Evolutionary conservation across 2,113 vertebrate genomes (phyloP), one percentile per base, ranked within the genome.

Genomic region (Leptodactylus fuscus): DNA sequence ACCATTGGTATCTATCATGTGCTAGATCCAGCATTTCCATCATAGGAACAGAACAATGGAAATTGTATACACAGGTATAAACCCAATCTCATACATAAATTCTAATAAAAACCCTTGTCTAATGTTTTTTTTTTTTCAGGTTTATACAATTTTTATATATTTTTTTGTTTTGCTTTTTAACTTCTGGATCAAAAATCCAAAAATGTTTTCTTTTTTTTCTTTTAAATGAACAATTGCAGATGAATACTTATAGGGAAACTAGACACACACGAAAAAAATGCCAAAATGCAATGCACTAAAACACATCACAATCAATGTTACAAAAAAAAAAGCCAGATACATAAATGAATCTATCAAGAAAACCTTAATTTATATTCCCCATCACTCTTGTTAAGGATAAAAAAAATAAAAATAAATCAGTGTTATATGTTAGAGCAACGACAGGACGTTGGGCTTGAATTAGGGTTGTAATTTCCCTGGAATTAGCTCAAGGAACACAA

Each of bases 401-500:
- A 41, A 53, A 53, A 49, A 29, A 67, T 13, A 65, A 81, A 36
- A 53, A 53, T 83, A 36, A 53, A 53, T 83, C 22, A 29, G 48
- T 55, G 55, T 62, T 44, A 79, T 38, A 70, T 38, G 73, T 73
- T 12, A 81, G 53, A 80, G 22, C 1, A 34, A 22, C 11, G 44
- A 48, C 67, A 81, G 48, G 65, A 81, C 38, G 22, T 10, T 60
- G 65, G 62, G 62, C 65, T 32, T 80, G 65, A 32, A 29, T 58
- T 70, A 80, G 51, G 83, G 76, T 81, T 81, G 10, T 73, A 71
- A 81, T 86, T 81, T 86, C 38, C 15, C 55, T 86, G 76, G 65
- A 86, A 81, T 73, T 81, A 48, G 36, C 73, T 81, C 76, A 86
- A 67, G 77, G 76, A 86, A 85, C 83, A 85, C 82, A 83, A 83